Conservation (phyloP, 2,888 invertebrate species). For the Margaritifera margaritifera region DNA sequence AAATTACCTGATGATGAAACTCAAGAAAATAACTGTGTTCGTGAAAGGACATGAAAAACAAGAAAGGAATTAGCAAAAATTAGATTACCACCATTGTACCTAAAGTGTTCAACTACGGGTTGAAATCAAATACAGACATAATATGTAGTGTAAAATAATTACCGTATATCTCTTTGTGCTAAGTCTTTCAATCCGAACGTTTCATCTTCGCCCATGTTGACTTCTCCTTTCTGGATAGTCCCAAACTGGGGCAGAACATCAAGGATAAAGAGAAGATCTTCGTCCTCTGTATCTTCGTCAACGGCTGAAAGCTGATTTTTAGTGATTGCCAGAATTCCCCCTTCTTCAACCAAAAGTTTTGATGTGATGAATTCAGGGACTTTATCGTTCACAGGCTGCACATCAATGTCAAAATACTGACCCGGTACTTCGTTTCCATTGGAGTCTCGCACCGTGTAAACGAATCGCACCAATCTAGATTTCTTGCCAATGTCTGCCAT, state of each 20-base stretch:
- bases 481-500: slow-evolving; percentile 68
- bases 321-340: slow-evolving; percentile 67
- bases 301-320: slow-evolving; percentile 68
- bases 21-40: too few relatives aligned
- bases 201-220: slow-evolving; percentile 60
- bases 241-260: slow-evolving; percentile 67
- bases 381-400: slow-evolving; percentile 70
- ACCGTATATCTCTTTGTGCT: slow-evolving; percentile 63
- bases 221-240: slow-evolving; percentile 65
- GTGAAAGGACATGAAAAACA: too few relatives aligned
- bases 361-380: slow-evolving; percentile 61
- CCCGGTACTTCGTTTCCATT: slow-evolving; percentile 63
- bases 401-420: slow-evolving; percentile 68
- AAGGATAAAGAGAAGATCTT: slow-evolving; percentile 62
- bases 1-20: too few relatives aligned
- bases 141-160: slow-evolving; percentile 5
- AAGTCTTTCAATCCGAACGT: slow-evolving; percentile 64
- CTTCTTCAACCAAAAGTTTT: slow-evolving; percentile 64
- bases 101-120: background rate
- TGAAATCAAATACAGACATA: background rate
- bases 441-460: slow-evolving; percentile 67
- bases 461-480: slow-evolving; percentile 60
- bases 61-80: too few relatives aligned
- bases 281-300: slow-evolving; percentile 67
- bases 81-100: background rate